Conservation (phyloP, 1,140 invertebrate species). For the Drosophila baimaii region DNA sequence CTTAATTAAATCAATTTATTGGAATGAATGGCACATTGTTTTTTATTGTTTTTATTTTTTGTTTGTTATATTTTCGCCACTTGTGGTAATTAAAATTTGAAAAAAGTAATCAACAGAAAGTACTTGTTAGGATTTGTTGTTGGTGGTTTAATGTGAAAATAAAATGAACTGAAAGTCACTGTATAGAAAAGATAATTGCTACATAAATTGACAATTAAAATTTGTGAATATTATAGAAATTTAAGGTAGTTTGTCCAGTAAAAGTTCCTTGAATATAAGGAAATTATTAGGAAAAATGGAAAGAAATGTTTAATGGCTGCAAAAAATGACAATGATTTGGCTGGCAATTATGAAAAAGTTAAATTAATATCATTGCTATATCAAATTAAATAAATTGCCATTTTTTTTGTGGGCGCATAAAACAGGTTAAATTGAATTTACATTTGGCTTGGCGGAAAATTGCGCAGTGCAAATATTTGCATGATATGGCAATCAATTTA, state of each 20-base stretch:
- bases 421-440: constrained; percentile 31
- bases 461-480: constrained; percentile 66
- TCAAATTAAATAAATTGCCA: constrained; percentile 31
- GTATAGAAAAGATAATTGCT: background rate
- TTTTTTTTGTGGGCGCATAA: constrained; percentile 11
- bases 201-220: background rate
- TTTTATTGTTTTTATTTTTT: constrained; percentile 13
- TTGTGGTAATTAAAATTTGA: constrained; percentile 24
- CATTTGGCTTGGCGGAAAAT: constrained; percentile 41
- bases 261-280: background rate
- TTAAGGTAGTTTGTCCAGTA: background rate
- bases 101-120: constrained; percentile 13
- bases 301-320: background rate
- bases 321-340: background rate
- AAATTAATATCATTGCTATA: constrained; percentile 17
- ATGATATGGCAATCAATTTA: constrained; percentile 72
- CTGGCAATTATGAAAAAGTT: constrained; percentile 4
- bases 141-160: background rate
- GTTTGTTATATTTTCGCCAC: constrained; percentile 1
- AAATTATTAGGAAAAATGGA: background rate
- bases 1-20: constrained; percentile 62
- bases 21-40: constrained; percentile 5
- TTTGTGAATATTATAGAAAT: background rate
- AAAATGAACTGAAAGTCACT: background rate
- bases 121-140: background rate